Evolutionary conservation across 2,888 invertebrate genomes (phyloP).

Genomic region (Drosophila subsilvestris): DNA sequence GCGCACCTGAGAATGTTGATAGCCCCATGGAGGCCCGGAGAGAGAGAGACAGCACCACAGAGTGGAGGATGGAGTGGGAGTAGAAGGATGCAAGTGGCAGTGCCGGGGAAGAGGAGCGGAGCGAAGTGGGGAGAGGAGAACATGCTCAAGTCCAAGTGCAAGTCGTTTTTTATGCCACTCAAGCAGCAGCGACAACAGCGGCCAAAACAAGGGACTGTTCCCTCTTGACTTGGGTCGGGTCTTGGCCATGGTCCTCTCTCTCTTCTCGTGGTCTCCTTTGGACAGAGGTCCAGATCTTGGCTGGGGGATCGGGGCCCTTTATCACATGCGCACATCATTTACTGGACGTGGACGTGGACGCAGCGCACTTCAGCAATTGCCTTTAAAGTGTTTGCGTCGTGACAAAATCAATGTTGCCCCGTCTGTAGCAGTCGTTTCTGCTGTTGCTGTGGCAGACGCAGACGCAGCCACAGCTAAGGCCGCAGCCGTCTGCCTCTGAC

Average conservation of each 20-base stretch:
- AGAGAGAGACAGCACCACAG: slow-evolving; percentile 5
- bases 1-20: slow-evolving; percentile 84
- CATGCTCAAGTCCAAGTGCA: slow-evolving; percentile 70
- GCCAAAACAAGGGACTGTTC: slow-evolving; percentile 48
- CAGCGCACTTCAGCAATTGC: slow-evolving; percentile 76
- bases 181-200: slow-evolving; percentile 62
- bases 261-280: no score
- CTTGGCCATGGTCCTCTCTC: no score
- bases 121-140: slow-evolving; percentile 9
- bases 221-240: slow-evolving; percentile 14
- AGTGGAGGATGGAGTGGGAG: slow-evolving; percentile 27
- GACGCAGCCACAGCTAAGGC: slow-evolving; percentile 13
- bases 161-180: slow-evolving; percentile 78
- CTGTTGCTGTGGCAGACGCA: slow-evolving; percentile 25
- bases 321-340: slow-evolving; percentile 80
- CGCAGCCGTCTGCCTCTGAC: slow-evolving; percentile 49
- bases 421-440: slow-evolving; percentile 56
- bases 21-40: slow-evolving; percentile 71
- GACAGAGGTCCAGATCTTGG: no score
- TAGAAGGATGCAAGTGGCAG: background rate
- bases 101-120: background rate
- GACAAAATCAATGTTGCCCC: slow-evolving; percentile 79
- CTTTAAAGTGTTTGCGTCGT: slow-evolving; percentile 80
- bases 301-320: slow-evolving; percentile 60
- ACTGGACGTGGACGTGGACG: slow-evolving; percentile 56